These are phyloP conservation scores for Onthophagus sagittarius DNA, from an alignment of 2,888 invertebrate genomes.

Conservation along the genomic window DNA sequence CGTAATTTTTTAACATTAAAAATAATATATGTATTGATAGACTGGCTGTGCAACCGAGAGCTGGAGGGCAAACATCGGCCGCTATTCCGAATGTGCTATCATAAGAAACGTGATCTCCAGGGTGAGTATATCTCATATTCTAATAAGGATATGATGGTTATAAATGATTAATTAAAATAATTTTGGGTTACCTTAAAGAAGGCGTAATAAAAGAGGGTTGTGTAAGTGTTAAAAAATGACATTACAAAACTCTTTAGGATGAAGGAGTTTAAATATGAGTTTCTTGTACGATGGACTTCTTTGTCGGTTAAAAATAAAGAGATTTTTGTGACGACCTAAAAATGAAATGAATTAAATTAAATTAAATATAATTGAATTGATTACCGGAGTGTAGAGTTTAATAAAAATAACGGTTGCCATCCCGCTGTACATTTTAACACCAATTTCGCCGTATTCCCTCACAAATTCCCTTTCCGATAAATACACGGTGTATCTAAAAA, in stretches of 20 bases:
- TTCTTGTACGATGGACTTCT: slow-evolving; percentile 41
- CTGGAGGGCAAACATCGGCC: background rate
- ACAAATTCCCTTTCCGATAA: slow-evolving; percentile 11
- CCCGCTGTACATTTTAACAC: slow-evolving; percentile 32
- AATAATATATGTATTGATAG: background rate
- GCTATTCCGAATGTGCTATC: background rate
- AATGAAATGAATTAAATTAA: background rate
- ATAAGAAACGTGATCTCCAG: background rate
- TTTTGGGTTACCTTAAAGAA: slow-evolving; percentile 24
- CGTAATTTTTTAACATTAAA: background rate
- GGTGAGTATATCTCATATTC: background rate
- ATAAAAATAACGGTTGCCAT: slow-evolving; percentile 35
- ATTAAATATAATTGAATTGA: background rate
- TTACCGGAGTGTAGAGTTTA: slow-evolving; percentile 34
- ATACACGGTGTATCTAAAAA: background rate
- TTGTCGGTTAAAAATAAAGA: slow-evolving; percentile 38
- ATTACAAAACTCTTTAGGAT: slow-evolving; percentile 25
- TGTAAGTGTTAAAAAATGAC: slow-evolving; percentile 25
- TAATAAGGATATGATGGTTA: too few relatives aligned
- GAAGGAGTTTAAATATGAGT: slow-evolving; percentile 25
- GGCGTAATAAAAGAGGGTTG: slow-evolving; percentile 24
- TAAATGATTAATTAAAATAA: too few relatives aligned
- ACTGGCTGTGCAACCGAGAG: background rate
- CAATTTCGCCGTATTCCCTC: slow-evolving; percentile 26
- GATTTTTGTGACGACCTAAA: slow-evolving; percentile 38